These are phyloP conservation scores for Unio pictorum DNA, from an alignment of 2,888 invertebrate species.

Conservation along the genomic window DNA sequence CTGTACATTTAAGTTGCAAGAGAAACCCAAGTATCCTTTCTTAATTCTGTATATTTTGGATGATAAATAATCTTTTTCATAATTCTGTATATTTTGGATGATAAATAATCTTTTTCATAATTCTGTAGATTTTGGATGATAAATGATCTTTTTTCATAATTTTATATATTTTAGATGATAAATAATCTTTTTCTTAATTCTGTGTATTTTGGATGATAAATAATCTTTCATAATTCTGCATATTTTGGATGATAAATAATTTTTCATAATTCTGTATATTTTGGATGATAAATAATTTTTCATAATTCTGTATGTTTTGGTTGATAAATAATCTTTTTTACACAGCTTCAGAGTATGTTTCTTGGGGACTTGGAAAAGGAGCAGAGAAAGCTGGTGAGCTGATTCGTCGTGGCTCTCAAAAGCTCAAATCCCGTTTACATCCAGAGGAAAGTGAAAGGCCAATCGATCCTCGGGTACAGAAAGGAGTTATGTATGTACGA, in stretches of 20 bases:
- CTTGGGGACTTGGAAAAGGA: constrained; percentile 79
- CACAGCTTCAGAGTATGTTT: constrained; percentile 77
- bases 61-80: background rate
- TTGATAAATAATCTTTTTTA: background rate
- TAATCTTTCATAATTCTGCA: background rate
- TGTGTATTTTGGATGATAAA: no score
- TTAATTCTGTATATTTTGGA: no score
- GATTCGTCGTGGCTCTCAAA: constrained; percentile 77
- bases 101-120: no score
- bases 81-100: no score
- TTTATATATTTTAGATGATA: no score
- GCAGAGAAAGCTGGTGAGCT: constrained; percentile 79
- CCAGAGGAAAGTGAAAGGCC: constrained; percentile 72
- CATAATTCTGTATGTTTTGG: no score
- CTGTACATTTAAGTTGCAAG: no score
- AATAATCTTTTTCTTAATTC: background rate
- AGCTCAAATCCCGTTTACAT: constrained; percentile 76
- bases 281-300: background rate
- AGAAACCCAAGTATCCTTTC: no score
- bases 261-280: background rate
- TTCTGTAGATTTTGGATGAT: no score
- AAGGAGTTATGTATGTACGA: constrained; percentile 78
- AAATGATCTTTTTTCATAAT: background rate
- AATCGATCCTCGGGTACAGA: constrained; percentile 76
- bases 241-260: background rate